These are phyloP conservation scores for Cactoblastis cactorum DNA, from an alignment of 2,888 invertebrate species.

Conservation along the genomic window DNA sequence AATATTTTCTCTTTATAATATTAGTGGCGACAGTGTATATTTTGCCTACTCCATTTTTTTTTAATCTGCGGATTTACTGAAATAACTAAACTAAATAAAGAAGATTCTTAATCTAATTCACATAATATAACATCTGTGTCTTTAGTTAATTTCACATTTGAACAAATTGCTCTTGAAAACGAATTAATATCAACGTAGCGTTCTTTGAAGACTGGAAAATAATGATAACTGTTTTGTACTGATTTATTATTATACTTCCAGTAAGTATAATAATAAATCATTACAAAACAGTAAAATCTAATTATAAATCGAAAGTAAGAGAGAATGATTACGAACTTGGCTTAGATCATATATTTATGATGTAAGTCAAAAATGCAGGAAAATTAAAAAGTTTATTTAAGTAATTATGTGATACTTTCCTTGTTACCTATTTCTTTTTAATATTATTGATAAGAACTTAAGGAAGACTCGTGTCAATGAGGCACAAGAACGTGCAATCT, in stretches of 20 bases:
- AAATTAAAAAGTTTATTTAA: no score
- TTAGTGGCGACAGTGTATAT: no score
- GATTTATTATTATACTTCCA: no score
- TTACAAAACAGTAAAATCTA: no score
- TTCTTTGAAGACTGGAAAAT: not conserved
- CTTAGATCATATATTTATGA: no score
- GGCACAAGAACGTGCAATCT: constrained; percentile 31
- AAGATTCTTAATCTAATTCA: not conserved
- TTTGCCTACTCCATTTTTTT: not conserved
- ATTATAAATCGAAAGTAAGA: no score
- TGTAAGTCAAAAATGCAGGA: no score
- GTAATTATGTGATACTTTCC: no score
- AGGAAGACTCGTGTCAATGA: constrained; percentile 24
- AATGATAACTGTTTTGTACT: not conserved
- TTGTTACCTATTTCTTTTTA: no score
- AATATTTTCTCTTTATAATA: no score
- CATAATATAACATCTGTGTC: not conserved
- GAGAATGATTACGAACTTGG: no score
- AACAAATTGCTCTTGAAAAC: not conserved
- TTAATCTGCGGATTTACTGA: not conserved
- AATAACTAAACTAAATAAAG: not conserved
- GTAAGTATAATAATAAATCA: no score
- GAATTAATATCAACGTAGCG: not conserved
- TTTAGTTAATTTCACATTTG: not conserved
- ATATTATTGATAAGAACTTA: not conserved